Percentiles rank a stretch among this genome's conserved stretches.
These are phyloP conservation scores for Geophilus truncorum DNA, from an alignment of 2,888 invertebrate genomes.

Conservation along the genomic window DNA sequence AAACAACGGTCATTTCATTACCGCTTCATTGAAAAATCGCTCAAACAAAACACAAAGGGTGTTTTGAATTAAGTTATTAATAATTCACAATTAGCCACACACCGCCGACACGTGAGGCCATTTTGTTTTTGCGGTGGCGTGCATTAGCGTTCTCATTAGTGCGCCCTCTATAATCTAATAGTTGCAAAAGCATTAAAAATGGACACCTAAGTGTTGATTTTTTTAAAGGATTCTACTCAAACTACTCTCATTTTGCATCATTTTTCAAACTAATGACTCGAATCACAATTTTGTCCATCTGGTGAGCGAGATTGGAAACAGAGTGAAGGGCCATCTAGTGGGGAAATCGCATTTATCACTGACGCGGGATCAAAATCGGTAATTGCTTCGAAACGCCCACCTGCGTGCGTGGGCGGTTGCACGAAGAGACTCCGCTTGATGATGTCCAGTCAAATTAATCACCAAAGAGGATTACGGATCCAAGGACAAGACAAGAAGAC, in stretches of 20 bases:
- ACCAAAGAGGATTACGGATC: background rate
- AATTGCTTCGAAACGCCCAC: background rate
- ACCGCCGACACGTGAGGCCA: background rate
- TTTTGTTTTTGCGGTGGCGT: background rate
- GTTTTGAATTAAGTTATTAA: background rate
- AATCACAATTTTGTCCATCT: background rate
- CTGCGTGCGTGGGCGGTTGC: conserved; percentile 3
- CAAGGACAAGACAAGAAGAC: background rate
- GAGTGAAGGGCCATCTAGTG: background rate
- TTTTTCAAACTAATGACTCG: conserved; percentile 4
- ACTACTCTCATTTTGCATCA: background rate
- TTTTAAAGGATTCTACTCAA: background rate
- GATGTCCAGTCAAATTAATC: conserved; percentile 4
- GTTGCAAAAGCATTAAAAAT: background rate
- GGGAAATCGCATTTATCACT: background rate
- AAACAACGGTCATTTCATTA: too few relatives aligned
- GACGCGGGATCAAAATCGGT: background rate
- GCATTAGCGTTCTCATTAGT: background rate
- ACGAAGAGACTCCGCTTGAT: background rate
- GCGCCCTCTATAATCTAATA: background rate
- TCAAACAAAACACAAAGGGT: too few relatives aligned
- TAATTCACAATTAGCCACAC: background rate
- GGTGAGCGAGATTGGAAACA: background rate
- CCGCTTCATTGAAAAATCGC: too few relatives aligned
- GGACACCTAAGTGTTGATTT: background rate